Evolutionary conservation across 2,113 vertebrate genomes (phyloP).

Genomic region (Choloepus hoffmanni): DNA sequence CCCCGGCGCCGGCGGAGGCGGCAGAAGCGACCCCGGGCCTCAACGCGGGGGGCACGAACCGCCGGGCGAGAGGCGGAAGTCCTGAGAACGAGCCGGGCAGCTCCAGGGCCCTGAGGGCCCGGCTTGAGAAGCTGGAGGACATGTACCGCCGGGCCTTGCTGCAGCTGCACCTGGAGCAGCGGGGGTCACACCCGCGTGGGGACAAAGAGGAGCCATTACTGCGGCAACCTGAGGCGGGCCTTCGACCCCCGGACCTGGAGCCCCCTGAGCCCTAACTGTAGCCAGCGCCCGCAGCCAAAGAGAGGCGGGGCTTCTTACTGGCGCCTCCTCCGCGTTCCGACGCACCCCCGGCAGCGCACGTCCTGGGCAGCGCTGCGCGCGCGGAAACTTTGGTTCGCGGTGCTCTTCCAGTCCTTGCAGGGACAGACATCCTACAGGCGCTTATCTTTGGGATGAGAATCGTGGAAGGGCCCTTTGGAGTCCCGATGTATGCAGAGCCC

Average conservation of each 20-base stretch:
- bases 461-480: fast-evolving
- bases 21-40: neutral
- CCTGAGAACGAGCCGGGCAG: slow-evolving; percentile 38
- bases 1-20: neutral
- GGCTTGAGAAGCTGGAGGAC: slow-evolving; percentile 77
- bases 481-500: fast-evolving
- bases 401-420: fast-evolving
- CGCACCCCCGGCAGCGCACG: neutral
- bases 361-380: fast-evolving
- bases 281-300: neutral
- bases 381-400: neutral
- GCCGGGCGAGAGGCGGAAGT: slow-evolving; percentile 16
- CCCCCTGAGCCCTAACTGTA: neutral
- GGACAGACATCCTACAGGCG: neutral
- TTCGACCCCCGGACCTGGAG: neutral
- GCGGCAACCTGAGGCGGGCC: neutral
- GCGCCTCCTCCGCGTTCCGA: neutral
- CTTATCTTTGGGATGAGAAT: fast-evolving
- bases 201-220: neutral
- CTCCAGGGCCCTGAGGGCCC: slow-evolving; percentile 77
- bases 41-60: neutral
- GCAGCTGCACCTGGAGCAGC: slow-evolving; percentile 78
- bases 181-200: neutral
- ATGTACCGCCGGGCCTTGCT: slow-evolving; percentile 82
- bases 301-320: neutral